A percentile compares a stretch with the other conserved stretches of the same genome.
Evolutionary conservation across 2,888 invertebrate species (phyloP).

Genomic region (Notocelia uddmanniana): DNA sequence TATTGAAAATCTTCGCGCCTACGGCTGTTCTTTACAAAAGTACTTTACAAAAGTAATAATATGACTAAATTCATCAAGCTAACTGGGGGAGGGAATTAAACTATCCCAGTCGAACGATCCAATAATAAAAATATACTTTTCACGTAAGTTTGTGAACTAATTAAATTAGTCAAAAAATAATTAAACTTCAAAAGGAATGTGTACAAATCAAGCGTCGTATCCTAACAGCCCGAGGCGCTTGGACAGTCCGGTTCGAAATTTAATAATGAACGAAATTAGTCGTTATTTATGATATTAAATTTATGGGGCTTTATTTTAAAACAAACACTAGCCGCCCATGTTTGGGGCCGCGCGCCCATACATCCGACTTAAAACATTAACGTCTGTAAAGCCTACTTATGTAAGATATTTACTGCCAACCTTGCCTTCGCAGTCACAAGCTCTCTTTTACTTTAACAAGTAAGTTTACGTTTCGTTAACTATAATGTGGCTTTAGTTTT

Average conservation of each 20-base stretch:
- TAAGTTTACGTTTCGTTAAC: conserved; percentile 52
- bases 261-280: conserved; percentile 64
- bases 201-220: conserved; percentile 39
- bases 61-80: no score
- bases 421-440: conserved; percentile 49
- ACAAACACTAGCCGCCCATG: conserved; percentile 58
- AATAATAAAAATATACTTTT: background rate
- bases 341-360: conserved; percentile 51
- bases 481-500: conserved; percentile 18
- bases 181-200: conserved; percentile 40
- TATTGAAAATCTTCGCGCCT: conserved; percentile 59
- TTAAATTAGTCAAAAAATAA: conserved; percentile 43
- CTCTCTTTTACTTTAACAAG: conserved; percentile 50
- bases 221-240: conserved; percentile 41
- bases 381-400: conserved; percentile 52
- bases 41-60: background rate
- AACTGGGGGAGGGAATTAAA: no score
- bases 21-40: conserved; percentile 49
- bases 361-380: conserved; percentile 56
- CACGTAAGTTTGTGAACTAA: conserved; percentile 24
- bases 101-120: no score
- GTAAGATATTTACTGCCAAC: conserved; percentile 54
- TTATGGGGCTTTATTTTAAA: conserved; percentile 60
- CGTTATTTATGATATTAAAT: conserved; percentile 62
- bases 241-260: conserved; percentile 54